A percentile compares a stretch with the other conserved stretches of the same genome.
Conservation (phyloP, 2,888 invertebrate species). For the Cosmia pyralina region DNA sequence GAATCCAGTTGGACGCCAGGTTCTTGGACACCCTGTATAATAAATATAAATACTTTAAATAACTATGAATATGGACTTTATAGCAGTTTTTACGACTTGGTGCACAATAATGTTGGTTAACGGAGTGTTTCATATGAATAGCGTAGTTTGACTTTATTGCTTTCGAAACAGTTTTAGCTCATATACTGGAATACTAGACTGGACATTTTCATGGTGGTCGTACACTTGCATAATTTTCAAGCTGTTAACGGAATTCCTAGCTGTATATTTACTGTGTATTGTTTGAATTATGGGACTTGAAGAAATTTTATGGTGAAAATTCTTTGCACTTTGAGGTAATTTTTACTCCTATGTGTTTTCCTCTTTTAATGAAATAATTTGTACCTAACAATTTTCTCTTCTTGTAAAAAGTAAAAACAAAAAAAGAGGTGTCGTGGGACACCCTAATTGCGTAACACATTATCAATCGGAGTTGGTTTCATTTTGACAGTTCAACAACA, state of each 20-base stretch:
- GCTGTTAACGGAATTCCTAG: slow-evolving; percentile 28
- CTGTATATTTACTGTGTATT: slow-evolving; percentile 8
- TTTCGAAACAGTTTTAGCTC: slow-evolving; percentile 48
- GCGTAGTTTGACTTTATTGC: slow-evolving; percentile 50
- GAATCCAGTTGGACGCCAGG: no score
- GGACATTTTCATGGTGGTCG: slow-evolving; percentile 48
- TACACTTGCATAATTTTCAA: slow-evolving; percentile 31
- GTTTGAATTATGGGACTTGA: background rate
- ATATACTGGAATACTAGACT: slow-evolving; percentile 31
- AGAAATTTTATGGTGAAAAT: background rate
- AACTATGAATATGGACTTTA: slow-evolving; percentile 57
- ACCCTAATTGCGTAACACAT: no score
- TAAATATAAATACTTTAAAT: slow-evolving; percentile 51
- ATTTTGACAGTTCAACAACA: no score
- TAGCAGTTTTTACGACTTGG: slow-evolving; percentile 51
- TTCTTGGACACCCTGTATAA: no score
- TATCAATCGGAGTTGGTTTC: no score
- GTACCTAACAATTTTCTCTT: background rate
- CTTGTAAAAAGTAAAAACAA: background rate
- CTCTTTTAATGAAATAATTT: no score
- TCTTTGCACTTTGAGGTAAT: background rate
- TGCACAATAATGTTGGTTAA: slow-evolving; percentile 50
- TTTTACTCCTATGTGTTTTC: background rate
- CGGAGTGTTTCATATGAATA: slow-evolving; percentile 40
- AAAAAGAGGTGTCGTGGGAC: no score